A percentile compares a stretch with the other conserved stretches of the same genome.
phyloP scores from a whole-genome alignment of 2,113 vertebrate genomes.

The Barnardius zonarius region DNA sequence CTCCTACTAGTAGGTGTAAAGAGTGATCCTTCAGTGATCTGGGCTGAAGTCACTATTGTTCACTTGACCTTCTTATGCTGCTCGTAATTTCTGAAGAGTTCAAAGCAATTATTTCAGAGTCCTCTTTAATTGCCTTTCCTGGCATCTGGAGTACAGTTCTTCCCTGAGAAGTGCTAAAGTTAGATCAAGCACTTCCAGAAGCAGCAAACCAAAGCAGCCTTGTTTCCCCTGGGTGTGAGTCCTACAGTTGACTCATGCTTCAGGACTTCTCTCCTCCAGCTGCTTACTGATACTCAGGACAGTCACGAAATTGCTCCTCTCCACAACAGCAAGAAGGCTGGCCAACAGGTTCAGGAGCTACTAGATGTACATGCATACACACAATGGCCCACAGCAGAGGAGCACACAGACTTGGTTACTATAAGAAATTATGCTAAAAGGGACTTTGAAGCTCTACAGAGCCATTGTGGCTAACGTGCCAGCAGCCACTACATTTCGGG shows the following conservation, averaged over 20 bases:
- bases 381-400: neutral
- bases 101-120: slow-evolving; percentile 18
- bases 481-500: neutral
- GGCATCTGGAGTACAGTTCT: slow-evolving; percentile 19
- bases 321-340: neutral
- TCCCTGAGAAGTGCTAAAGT: neutral
- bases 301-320: neutral
- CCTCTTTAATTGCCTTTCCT: neutral
- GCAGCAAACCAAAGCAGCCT: neutral
- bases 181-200: slow-evolving; percentile 11
- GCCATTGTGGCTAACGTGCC: neutral
- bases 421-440: neutral
- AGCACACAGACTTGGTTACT: neutral
- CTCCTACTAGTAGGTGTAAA: neutral
- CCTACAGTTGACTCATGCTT: neutral
- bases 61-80: neutral
- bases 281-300: neutral
- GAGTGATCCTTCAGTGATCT: neutral
- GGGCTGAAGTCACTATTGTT: neutral
- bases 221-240: neutral
- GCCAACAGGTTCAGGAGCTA: neutral
- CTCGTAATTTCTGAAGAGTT: neutral
- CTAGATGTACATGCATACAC: too few relatives aligned
- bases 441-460: neutral
- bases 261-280: neutral